These are phyloP conservation scores for Glyptemys insculpta DNA, from an alignment of 2,797 vertebrate genomes.

Conservation along the genomic window DNA sequence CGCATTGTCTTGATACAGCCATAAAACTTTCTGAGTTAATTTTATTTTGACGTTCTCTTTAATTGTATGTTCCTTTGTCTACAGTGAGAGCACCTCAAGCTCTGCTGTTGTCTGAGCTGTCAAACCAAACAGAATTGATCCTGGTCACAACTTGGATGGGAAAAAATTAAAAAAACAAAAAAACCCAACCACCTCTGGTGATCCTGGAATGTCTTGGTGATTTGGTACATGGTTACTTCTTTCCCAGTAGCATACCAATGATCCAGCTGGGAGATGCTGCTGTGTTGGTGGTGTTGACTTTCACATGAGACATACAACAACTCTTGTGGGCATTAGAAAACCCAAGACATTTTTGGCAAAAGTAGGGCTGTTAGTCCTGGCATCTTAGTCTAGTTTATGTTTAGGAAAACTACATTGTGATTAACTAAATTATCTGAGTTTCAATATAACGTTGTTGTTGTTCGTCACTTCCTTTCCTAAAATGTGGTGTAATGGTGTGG, in stretches of 20 bases:
- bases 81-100: background rate
- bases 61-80: background rate
- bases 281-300: background rate
- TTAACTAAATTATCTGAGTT: too few relatives aligned
- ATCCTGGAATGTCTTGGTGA: background rate
- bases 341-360: background rate
- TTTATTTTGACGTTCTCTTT: background rate
- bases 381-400: background rate
- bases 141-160: background rate
- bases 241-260: background rate
- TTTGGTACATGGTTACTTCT: accelerated
- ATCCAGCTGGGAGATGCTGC: background rate
- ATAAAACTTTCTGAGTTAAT: background rate
- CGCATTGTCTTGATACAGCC: background rate
- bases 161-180: background rate
- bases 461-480: too few relatives aligned
- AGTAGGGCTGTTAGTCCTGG: background rate
- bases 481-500: too few relatives aligned
- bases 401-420: too few relatives aligned
- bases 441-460: too few relatives aligned
- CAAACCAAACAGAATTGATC: background rate
- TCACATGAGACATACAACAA: background rate
- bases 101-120: background rate
- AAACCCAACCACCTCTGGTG: background rate
- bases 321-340: background rate